These are phyloP conservation scores for Apamea sordens DNA, from an alignment of 2,888 invertebrate species.

Conservation along the genomic window DNA sequence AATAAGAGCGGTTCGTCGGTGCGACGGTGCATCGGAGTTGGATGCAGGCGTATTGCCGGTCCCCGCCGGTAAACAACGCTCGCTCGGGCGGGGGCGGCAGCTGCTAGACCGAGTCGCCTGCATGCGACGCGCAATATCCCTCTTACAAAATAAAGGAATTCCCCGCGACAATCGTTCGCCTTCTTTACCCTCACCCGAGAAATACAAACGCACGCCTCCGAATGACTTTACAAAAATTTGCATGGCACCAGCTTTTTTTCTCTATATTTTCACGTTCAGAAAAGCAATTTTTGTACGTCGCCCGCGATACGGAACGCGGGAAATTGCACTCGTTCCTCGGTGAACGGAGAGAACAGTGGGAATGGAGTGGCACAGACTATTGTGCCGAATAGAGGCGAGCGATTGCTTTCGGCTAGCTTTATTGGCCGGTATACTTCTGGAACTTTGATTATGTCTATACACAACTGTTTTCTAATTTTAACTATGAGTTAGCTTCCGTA, in stretches of 20 bases:
- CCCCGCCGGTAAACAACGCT: constrained; percentile 84
- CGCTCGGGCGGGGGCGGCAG: constrained; percentile 79
- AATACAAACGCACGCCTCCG: constrained; percentile 90
- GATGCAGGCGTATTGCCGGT: constrained; percentile 80
- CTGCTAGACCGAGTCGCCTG: constrained; percentile 82
- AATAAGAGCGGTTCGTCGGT: constrained; percentile 76
- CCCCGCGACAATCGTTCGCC: constrained; percentile 89
- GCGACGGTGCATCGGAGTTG: constrained; percentile 76
- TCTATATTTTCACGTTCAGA: constrained; percentile 87
- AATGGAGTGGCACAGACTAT: constrained; percentile 83
- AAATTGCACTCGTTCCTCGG: constrained; percentile 87
- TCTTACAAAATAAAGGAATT: constrained; percentile 89
- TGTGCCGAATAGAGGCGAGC: constrained; percentile 81
- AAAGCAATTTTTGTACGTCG: constrained; percentile 90
- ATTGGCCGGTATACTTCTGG: constrained; percentile 81
- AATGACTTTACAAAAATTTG: constrained; percentile 90
- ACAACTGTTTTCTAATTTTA: constrained; percentile 61
- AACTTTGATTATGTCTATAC: constrained; percentile 66
- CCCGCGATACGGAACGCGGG: constrained; percentile 87
- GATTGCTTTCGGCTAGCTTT: constrained; percentile 84
- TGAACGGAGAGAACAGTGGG: constrained; percentile 82
- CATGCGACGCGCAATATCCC: constrained; percentile 90
- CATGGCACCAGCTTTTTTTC: constrained; percentile 85
- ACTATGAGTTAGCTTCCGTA: constrained; percentile 43
- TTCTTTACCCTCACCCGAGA: constrained; percentile 87